Evolutionary conservation across 2,797 vertebrate genomes (phyloP).

Genomic region (Siniperca undulata): DNA sequence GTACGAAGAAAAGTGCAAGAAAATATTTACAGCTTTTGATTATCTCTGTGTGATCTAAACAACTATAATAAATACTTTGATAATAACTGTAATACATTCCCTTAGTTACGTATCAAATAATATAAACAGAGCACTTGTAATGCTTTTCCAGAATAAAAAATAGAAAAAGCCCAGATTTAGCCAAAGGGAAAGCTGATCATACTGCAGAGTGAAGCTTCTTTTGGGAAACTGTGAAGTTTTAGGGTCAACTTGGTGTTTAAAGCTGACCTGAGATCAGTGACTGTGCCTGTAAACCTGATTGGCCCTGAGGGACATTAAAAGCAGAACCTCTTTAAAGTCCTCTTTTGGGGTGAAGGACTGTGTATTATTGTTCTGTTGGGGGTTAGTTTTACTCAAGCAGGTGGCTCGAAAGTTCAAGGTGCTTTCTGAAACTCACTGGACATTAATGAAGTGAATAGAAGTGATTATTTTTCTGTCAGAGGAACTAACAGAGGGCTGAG

Average conservation of each 20-base stretch:
- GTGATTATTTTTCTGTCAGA: constrained; percentile 43
- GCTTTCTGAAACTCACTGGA: constrained; percentile 52
- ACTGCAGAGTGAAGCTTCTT: constrained; percentile 17
- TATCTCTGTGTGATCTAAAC: background rate
- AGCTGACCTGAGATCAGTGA: constrained; percentile 79
- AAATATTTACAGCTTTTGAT: background rate
- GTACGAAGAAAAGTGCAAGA: background rate
- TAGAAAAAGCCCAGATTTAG: constrained; percentile 10
- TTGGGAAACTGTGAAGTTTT: constrained; percentile 43
- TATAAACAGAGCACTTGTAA: background rate
- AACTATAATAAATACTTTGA: background rate
- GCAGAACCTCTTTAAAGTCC: constrained; percentile 73
- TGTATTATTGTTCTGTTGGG: constrained; percentile 68
- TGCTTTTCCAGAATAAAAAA: constrained; percentile 15
- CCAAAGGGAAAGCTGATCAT: constrained; percentile 11
- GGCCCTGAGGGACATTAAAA: constrained; percentile 75
- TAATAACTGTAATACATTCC: background rate
- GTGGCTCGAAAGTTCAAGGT: constrained; percentile 69
- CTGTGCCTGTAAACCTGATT: constrained; percentile 72
- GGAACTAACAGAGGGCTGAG: constrained; percentile 12
- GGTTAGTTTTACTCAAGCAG: constrained; percentile 71
- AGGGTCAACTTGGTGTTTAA: constrained; percentile 72
- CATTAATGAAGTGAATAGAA: background rate
- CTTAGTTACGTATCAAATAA: background rate
- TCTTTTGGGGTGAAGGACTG: constrained; percentile 70